Evolutionary conservation across 2,888 invertebrate genomes (phyloP).

Genomic region (Hirtodrosophila cameraria): DNA sequence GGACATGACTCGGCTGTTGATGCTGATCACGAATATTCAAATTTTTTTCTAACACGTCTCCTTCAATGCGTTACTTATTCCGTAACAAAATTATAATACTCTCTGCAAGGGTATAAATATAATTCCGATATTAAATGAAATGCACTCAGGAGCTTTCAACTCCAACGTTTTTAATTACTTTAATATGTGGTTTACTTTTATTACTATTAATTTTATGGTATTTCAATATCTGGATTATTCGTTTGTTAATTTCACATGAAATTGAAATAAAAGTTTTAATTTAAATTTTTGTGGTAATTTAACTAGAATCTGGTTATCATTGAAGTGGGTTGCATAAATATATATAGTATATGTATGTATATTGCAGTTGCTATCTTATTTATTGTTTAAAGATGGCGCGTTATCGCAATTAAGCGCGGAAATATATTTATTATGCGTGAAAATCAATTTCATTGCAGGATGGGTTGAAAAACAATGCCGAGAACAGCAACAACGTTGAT

Average conservation of each 20-base stretch:
- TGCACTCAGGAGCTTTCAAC: too few species aligned
- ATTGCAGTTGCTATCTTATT: constrained; percentile 45
- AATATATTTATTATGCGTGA: constrained; percentile 56
- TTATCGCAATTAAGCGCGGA: constrained; percentile 60
- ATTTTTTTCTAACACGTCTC: too few species aligned
- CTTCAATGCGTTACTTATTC: too few species aligned
- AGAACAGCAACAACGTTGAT: constrained; percentile 13
- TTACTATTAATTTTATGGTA: neutral
- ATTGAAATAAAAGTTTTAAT: neutral
- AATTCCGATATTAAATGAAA: too few species aligned
- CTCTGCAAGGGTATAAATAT: too few species aligned
- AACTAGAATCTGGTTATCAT: constrained; percentile 12
- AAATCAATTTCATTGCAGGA: constrained; percentile 44
- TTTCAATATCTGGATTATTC: neutral
- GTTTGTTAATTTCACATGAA: neutral
- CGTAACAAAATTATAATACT: too few species aligned
- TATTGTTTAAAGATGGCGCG: constrained; percentile 50
- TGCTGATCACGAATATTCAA: too few species aligned
- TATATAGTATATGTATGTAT: neutral
- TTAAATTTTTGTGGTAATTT: neutral
- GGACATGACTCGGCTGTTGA: too few species aligned
- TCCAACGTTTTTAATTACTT: too few species aligned
- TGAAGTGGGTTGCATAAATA: constrained; percentile 1
- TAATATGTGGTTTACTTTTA: too few species aligned
- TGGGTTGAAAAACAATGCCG: constrained; percentile 18